These are phyloP conservation scores for Reticulitermes lucifugus DNA, from an alignment of 2,888 invertebrate species.

Conservation along the genomic window DNA sequence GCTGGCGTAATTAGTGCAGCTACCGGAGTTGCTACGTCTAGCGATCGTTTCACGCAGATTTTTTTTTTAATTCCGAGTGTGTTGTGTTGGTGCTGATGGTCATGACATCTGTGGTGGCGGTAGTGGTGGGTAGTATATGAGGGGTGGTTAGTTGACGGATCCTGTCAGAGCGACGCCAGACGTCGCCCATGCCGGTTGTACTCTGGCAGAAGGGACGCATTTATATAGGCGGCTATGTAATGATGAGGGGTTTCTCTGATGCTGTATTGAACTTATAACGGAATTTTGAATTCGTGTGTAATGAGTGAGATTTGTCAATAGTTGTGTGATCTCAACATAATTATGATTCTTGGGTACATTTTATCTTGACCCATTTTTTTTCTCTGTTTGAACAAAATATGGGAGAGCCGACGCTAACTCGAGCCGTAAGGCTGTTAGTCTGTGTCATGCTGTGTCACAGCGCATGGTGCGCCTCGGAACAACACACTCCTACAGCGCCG, in stretches of 20 bases:
- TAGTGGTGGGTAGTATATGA: slow-evolving; percentile 45
- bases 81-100: slow-evolving; percentile 18
- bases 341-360: neutral
- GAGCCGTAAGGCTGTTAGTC: neutral
- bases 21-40: neutral
- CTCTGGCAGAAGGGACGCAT: neutral
- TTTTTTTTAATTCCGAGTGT: neutral
- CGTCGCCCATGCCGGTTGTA: slow-evolving; percentile 36
- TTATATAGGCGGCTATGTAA: neutral
- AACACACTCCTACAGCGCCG: slow-evolving; percentile 58
- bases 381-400: neutral
- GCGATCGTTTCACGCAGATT: neutral
- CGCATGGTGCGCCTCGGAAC: slow-evolving; percentile 38
- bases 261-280: neutral
- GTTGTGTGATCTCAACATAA: neutral
- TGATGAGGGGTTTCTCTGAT: neutral
- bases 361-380: neutral
- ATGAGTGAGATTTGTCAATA: neutral
- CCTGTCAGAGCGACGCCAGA: slow-evolving; percentile 47
- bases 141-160: slow-evolving; percentile 38
- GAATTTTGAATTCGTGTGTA: neutral
- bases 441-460: neutral
- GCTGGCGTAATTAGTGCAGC: neutral
- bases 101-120: neutral
- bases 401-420: neutral